Base-by-base conservation (phyloP, 2,113 vertebrate species). In the Nesoenas mayeri region DNA sequence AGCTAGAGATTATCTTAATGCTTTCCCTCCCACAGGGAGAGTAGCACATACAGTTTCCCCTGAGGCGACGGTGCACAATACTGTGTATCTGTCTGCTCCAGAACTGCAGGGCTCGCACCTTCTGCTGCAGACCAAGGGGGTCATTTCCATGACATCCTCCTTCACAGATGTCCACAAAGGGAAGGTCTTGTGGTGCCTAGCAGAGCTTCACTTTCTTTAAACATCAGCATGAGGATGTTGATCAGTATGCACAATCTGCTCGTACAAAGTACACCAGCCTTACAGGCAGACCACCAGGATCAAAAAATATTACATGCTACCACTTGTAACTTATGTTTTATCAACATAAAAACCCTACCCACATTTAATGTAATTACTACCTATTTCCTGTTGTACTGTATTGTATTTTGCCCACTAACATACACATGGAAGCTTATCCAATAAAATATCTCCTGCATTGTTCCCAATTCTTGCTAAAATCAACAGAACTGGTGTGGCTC, bases 1-100 rank as follows among this genome's bases (percentile, higher is more conserved):
- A 91, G 84, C 90, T 87, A 86, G 77, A 90, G 42, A 94, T 92
- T 94, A 88, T 94, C 87, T 89, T 95, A 96, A 96, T 91, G 62
- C 28, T 57, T 94, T 93, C 83, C 58, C 79, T 93, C 93, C 93
- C 81, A 95, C 42, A 17, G 91, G 78, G 72, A 93, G 47, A 77
- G 75, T 38, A 91, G 62, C 57, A 71, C 36, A 79, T 10, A 74
- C 4, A 84, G 34, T 57, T 93, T 93, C 79, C 88, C 93, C 75
- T 0, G 24, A 93, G 96, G 93, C 81, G 69, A 81, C 6, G 29
- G 85, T 70, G 85, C 88, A 88, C 80, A 73, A 61, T 60, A 25
- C n/a, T 42, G 24, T 74, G 75, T 96, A 83, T 95, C 78, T 89
- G 75, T 66, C 60, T 87, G 72, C 81, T 88, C 54, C 66, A 65